Evolutionary conservation across 2,113 vertebrate genomes (phyloP).

Genomic region (Neomonachus schauinslandi): DNA sequence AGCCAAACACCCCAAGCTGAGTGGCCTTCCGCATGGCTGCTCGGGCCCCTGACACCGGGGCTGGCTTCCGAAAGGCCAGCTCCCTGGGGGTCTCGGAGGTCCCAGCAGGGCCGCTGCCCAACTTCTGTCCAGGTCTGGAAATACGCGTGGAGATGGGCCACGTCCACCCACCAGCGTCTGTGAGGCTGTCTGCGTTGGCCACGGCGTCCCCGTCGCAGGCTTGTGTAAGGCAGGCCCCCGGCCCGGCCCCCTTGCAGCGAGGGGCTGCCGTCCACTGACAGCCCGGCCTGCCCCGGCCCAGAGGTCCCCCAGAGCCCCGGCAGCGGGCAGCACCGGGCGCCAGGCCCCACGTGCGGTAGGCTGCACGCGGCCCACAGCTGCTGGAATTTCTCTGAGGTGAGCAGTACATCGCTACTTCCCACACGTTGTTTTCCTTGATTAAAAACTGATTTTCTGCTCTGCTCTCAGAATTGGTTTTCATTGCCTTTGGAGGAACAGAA

Average conservation of each 20-base stretch:
- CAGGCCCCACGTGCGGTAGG: neutral
- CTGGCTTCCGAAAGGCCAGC: neutral
- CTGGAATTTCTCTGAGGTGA: neutral
- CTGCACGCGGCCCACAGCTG: neutral
- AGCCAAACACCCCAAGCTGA: neutral
- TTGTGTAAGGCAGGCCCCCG: neutral
- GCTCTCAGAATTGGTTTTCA: slow-evolving; percentile 70
- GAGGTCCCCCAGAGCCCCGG: neutral
- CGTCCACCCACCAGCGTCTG: neutral
- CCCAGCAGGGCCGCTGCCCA: neutral
- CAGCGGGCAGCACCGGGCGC: neutral
- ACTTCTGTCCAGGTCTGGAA: neutral
- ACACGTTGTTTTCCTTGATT: slow-evolving; percentile 75
- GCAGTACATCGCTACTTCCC: slow-evolving; percentile 38
- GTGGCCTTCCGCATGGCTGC: neutral
- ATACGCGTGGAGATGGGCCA: neutral
- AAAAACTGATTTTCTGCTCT: slow-evolving; percentile 75
- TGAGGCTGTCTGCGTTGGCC: neutral
- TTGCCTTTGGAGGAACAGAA: slow-evolving; percentile 71
- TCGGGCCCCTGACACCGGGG: neutral
- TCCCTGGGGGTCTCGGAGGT: neutral
- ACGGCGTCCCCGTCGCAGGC: neutral
- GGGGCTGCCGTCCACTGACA: accelerated
- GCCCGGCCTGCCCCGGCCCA: neutral
- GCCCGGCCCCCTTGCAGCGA: too few relatives aligned